Percentiles rank a stretch among this genome's conserved stretches.
phyloP scores from a whole-genome alignment of 2,888 invertebrate species.

The Gastracanthus pulcherrimus region DNA sequence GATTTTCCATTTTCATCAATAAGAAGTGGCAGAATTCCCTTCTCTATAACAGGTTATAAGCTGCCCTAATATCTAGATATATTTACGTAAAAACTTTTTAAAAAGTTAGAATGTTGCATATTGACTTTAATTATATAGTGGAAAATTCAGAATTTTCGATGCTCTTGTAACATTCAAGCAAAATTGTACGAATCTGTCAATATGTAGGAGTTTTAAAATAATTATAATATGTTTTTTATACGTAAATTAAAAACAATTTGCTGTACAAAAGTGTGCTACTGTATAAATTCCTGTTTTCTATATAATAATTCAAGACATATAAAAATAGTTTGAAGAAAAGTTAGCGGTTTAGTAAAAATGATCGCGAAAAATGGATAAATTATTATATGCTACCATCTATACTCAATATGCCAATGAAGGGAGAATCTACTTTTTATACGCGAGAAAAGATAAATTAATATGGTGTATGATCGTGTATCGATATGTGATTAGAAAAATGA shows the following conservation, averaged over 20 bases:
- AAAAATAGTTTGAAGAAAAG: neutral
- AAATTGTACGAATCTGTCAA: conserved; percentile 16
- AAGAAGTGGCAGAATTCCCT: neutral
- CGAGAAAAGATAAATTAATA: conserved; percentile 20
- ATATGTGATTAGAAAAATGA: conserved; percentile 28
- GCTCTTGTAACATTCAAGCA: neutral
- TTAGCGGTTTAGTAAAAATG: neutral
- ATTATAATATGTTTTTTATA: conserved; percentile 36
- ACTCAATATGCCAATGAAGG: conserved; percentile 14
- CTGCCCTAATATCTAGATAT: conserved; percentile 22
- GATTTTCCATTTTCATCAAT: neutral
- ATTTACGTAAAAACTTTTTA: neutral
- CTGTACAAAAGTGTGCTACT: conserved; percentile 26
- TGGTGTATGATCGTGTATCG: conserved; percentile 8
- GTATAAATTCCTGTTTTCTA: conserved; percentile 36
- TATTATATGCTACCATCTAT: conserved; percentile 10
- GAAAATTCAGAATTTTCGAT: conserved; percentile 30
- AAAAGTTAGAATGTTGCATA: conserved; percentile 2
- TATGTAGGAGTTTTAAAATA: conserved; percentile 7
- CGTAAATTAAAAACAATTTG: conserved; percentile 22
- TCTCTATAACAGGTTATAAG: conserved; percentile 25
- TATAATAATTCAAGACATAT: conserved; percentile 40
- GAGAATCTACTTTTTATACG: conserved; percentile 43
- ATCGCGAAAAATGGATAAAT: conserved; percentile 6
- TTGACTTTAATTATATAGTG: neutral